Base-by-base conservation (phyloP, 2,888 invertebrate species). In the Machimus atricapillus region DNA sequence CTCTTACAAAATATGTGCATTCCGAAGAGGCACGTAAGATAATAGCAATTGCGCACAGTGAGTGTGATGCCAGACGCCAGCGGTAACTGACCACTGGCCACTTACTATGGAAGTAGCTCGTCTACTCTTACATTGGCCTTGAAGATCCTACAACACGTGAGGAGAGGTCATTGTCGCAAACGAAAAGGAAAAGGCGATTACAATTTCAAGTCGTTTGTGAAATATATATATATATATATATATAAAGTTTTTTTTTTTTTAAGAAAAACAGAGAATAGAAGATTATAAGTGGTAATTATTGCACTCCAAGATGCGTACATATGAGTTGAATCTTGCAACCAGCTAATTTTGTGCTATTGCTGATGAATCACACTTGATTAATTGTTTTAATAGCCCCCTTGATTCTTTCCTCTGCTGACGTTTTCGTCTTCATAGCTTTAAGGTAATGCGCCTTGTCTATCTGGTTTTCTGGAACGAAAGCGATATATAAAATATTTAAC, bases 111-210 rank as follows among this genome's bases (percentile, higher is more conserved):
- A 83, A 83, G 66, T 66, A 83, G 83, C 81, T 83, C 66, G 58
- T 83, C 83, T 83, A 66, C 82, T 83, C 66, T 83, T 73, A 83
- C 83, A 90, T 90, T 91, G 91, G 90, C 91, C 91, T 91, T 91
- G 91, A 90, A 91, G 89, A 89, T 90, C 90, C 90, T 90, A 90
- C 40, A 90, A 90, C 90, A 90, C 89, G 90, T 89, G 90, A 90
- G 90, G 90, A 91, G 91, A 91, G 91, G 91, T 91, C 91, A 91
- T 91, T 91, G 91, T 90, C 91, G 91, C 90, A 90, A 86, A 77
- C 66, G 86, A 34, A 86, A 86, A 86, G 83, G 83, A 83, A 83
- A 83, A 66, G 83, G 83, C 66, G 83, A 83, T 83, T 82, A 82
- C 79, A 46, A 79, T 23, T 52, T 37, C 83, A 66, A 83, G 83